Base-by-base conservation (phyloP, 2,888 invertebrate genomes). In the Oligia strigilis region DNA sequence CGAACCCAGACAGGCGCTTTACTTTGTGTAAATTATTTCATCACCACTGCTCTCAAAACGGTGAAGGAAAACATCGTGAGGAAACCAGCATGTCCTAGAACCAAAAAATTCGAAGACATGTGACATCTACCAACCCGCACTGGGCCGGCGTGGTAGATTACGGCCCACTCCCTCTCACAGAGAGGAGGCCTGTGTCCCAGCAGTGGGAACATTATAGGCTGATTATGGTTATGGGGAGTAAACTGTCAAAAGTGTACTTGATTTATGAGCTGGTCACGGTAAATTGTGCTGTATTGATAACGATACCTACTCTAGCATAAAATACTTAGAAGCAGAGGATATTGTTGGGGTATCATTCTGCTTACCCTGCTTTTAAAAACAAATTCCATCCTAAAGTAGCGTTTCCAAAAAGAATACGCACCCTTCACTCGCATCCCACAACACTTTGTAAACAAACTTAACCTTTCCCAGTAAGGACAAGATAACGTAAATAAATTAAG, bases 401-500 rank as follows among this genome's bases (percentile, higher is more conserved):
- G 40, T 76, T 82, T 43, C 52, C 36, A 62, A 74, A 78, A 80
- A 77, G 11, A 76, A 76, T 79, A 78, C 46, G 23, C 66, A 69
- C 55, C 69, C 83, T 75, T 69, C 69, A 40, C 55, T 17, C 43
- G 36, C 77, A 78, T 75, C 75, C 65, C 36, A 77, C 65, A 65
- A 65, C 60, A 82, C 43, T 81, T 71, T 66, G 75, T 87, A 89
- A 88, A 89, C 85, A 89, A 89, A 87, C 85, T 82, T 77, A 86
- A 86, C 83, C 83, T 89, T 87, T 85, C 81, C 77, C 81, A 88
- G 88, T 84, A 85, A 81, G 88, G 82, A 84, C 81, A 71, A 80
- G 76, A 88, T 87, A 88, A 81, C 40, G 76, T 88, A 89, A 89
- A 89, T 87, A 89, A 79, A 80, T 82, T 75, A 81, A 75, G 66